Evolutionary conservation across 35 echinoderm and acorn worm genomes (phyloP), one percentile per base, ranked within the genome.

Genomic region (Heliocidaris tuberculata): DNA sequence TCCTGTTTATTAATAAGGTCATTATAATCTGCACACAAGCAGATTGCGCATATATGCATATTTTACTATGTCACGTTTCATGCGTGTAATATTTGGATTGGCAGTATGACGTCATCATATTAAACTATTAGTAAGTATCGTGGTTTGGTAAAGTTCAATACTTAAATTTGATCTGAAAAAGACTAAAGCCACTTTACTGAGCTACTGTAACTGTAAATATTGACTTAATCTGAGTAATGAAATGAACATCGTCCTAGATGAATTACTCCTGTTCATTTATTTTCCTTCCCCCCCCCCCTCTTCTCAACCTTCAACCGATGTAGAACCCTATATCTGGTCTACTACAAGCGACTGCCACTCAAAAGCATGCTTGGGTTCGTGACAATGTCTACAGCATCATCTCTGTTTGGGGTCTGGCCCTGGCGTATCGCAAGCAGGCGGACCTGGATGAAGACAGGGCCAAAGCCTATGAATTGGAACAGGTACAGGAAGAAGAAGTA

Each of bases 381-480:
- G 98, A 99, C 56, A 99, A 99, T 92, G 98, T 99, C 13, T 99
- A 99, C 88, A 90, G 95, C 31, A 97, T 99, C 92, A 97, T 99
- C 92, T 94, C 95, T 12, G 98, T 99, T 0, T 99, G 98, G 98
- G 98, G 96, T 17, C 88, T 99, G 94, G 95, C 96, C 54, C 85
- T 99, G 88, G 95, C 98, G 0, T 99, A 99, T 93, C 94, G 98
- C 71, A 99, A 99, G 52, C 98, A 99, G 65, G 98, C 98, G 21
- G 98, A 99, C 50, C 86, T 99, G 90, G 98, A 99, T 96, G 98
- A 99, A 88, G 98, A 99, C 86, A 94, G 96, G 60, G 98, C 98
- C 16, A 99, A 99, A 59, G 98, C 98, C 5, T 99, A 96, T 95
- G 96, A 96, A 8, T 92, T 99, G 16, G 98, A 99, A 94, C 98